phyloP scores from a whole-genome alignment of 1,140 invertebrate genomes.

The Bombus waltoni region DNA sequence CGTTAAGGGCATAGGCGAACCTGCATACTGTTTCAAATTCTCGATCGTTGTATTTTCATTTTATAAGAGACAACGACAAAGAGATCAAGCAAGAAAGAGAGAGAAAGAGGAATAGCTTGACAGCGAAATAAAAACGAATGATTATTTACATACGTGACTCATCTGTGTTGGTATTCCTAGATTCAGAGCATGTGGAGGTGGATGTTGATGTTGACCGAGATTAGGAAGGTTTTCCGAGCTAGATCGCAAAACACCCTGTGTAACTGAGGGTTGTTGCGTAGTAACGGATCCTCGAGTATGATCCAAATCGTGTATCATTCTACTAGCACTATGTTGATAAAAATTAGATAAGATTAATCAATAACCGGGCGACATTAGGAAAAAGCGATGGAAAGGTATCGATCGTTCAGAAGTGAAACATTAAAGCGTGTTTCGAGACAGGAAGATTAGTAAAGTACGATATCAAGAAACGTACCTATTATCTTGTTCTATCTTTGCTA shows the following conservation, averaged over 20 bases:
- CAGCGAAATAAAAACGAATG: neutral
- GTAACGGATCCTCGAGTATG: constrained; percentile 86
- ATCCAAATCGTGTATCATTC: constrained; percentile 94
- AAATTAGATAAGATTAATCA: constrained; percentile 5
- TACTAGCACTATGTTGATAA: constrained; percentile 62
- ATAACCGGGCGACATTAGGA: neutral
- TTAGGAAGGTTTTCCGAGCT: constrained; percentile 80
- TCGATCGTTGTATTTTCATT: neutral
- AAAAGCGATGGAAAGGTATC: neutral
- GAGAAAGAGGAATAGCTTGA: neutral
- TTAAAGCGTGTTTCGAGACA: neutral
- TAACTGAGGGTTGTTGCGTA: constrained; percentile 79
- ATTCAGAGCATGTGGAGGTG: constrained; percentile 77
- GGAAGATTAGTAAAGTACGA: neutral
- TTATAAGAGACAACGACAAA: no score
- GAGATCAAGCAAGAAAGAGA: neutral
- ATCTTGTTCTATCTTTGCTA: constrained; percentile 96
- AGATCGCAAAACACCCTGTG: constrained; percentile 77
- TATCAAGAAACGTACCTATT: constrained; percentile 78
- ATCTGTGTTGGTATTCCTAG: constrained; percentile 78
- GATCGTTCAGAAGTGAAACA: constrained; percentile 8
- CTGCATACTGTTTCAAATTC: constrained; percentile 71
- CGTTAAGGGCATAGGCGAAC: constrained; percentile 81
- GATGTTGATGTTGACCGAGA: constrained; percentile 78
- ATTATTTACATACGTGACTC: constrained; percentile 72